Conservation (phyloP, 2,888 invertebrate species). For the Thymelicus sylvestris region DNA sequence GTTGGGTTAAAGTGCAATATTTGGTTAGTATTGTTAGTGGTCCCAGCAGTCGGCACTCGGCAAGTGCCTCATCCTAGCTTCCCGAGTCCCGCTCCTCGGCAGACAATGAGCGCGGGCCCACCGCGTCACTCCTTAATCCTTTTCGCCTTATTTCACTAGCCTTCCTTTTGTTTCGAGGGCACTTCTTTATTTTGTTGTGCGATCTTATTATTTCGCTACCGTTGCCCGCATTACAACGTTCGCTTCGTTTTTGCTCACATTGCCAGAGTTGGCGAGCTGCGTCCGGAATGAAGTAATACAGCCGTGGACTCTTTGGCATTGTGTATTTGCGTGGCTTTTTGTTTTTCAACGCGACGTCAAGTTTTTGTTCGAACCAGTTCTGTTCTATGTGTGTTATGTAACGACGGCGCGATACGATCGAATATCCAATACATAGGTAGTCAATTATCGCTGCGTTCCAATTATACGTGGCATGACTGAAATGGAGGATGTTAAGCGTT, state of each 20-base stretch:
- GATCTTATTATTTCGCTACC: conserved; percentile 85
- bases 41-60: not conserved
- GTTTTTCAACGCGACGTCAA: conserved; percentile 65
- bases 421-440: conserved; percentile 9
- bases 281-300: conserved; percentile 81
- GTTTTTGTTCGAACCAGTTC: conserved; percentile 61
- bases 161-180: conserved; percentile 80
- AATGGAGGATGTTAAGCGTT: conserved; percentile 54
- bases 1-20: not conserved
- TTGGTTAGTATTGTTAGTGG: not conserved
- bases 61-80: conserved; percentile 57
- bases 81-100: conserved; percentile 40
- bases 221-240: conserved; percentile 76
- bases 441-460: conserved; percentile 18
- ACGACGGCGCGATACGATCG: conserved; percentile 45
- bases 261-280: conserved; percentile 54
- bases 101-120: conserved; percentile 79
- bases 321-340: conserved; percentile 75
- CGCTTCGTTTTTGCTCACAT: conserved; percentile 73
- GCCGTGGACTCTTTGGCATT: conserved; percentile 74
- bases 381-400: conserved; percentile 67
- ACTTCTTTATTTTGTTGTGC: conserved; percentile 83
- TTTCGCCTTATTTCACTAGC: conserved; percentile 82
- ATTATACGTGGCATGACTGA: conserved; percentile 23
- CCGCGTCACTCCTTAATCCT: conserved; percentile 81